These are phyloP conservation scores for Galerucella nymphaeae DNA, from an alignment of 2,888 invertebrate species.

Conservation along the genomic window DNA sequence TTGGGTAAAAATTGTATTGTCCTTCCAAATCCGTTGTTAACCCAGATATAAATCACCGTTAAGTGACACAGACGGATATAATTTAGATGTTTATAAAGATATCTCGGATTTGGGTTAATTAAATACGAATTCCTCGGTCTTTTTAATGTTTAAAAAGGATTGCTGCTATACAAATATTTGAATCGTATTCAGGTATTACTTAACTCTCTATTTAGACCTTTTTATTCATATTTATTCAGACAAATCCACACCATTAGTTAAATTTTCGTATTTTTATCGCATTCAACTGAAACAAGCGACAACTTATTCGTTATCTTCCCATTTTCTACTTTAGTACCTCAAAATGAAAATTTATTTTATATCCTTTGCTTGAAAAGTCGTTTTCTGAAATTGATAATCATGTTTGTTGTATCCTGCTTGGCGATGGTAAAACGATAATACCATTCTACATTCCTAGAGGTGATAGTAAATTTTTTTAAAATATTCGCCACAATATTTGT, in stretches of 20 bases:
- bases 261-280: background rate
- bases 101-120: background rate
- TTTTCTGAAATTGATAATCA: background rate
- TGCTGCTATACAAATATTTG: background rate
- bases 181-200: background rate
- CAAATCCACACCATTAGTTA: background rate
- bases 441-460: background rate
- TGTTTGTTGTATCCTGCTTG: background rate
- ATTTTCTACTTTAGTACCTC: background rate
- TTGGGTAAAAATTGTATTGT: background rate
- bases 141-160: background rate
- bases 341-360: background rate
- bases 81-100: background rate
- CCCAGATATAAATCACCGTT: background rate
- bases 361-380: background rate
- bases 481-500: too few relatives aligned
- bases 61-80: background rate
- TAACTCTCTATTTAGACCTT: background rate
- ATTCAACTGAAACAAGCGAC: too few relatives aligned
- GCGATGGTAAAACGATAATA: background rate
- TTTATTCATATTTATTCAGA: background rate
- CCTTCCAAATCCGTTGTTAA: background rate
- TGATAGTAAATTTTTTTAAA: too few relatives aligned
- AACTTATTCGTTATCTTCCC: too few relatives aligned
- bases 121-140: background rate